Base-by-base conservation (phyloP, 2,113 vertebrate genomes). In the Trematocara nigrifrons region DNA sequence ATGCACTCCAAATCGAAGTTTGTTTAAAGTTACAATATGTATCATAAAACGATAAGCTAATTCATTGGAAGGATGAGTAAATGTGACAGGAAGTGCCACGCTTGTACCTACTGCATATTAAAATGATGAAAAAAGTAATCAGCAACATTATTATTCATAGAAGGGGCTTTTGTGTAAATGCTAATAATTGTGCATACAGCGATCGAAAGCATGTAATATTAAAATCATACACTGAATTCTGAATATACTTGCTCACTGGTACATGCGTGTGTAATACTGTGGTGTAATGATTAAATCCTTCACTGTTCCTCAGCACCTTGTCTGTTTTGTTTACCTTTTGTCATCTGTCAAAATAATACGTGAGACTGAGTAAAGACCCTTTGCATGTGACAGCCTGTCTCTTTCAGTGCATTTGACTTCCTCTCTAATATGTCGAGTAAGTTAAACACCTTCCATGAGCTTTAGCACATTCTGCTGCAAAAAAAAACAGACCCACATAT, bases 1-100 rank as follows among this genome's bases (percentile, higher is more conserved):
- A 22, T 96, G 99, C 99, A 98, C 98, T 99, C 97, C 99, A 97
- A 98, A 96, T 96, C 88, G 97, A 99, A 99, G 98, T 97, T 99
- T 99, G 99, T 99, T 98, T 95, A 80, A 95, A 90, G 89, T 95
- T 94, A 95, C 89, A 96, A 94, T 92, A 93, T 92, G 90, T 95
- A 95, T 93, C 92, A 96, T 94, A 93, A 93, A 89, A 79, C 64
- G 85, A 91, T 90, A 90, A 90, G 86, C 79, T 86, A 91, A 49
- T 88, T 91, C 69, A 88, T 90, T 84, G 40, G 78, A 92, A 94
- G 90, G 87, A 82, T 57, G 87, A 86, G 87, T 86, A 92, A 87
- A 88, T 88, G 93, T 93, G 90, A 91, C 90, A 93, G 77, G 87
- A 82, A 66, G 86, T 87, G 89, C 87, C 90, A 93, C 81, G 81